Conservation (phyloP, 2,113 vertebrate species). For the Abramis brama region DNA sequence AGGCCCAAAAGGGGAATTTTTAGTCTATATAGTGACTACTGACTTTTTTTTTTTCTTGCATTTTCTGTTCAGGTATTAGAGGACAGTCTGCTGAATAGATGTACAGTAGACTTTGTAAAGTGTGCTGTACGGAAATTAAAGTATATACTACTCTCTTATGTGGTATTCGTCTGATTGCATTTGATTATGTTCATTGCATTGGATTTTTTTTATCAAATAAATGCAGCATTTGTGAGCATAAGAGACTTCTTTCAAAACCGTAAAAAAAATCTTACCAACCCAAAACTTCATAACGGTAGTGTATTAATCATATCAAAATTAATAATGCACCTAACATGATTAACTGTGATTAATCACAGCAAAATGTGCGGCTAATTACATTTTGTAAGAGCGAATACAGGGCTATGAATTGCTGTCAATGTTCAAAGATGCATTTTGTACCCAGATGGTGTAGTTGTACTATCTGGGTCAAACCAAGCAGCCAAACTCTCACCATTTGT, state of each 20-base stretch:
- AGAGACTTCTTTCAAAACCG: neutral
- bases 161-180: no score
- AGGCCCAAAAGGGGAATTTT: neutral
- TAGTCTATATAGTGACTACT: no score
- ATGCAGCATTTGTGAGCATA: neutral
- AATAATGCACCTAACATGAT: neutral
- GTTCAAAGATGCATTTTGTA: neutral
- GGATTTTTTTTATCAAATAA: neutral
- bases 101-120: neutral
- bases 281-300: neutral
- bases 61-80: neutral
- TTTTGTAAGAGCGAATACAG: neutral
- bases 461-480: neutral
- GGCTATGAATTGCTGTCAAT: neutral
- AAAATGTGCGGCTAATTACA: neutral
- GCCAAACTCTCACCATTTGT: neutral
- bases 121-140: neutral
- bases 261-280: neutral
- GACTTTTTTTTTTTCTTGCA: neutral
- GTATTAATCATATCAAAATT: neutral
- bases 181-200: neutral
- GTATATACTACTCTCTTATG: neutral
- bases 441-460: neutral
- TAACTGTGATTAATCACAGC: neutral
- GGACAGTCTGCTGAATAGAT: neutral